Percentiles rank a stretch among this genome's conserved stretches.
Evolutionary conservation across 2,888 invertebrate genomes (phyloP).

Genomic region (Stenichneumon culpator): DNA sequence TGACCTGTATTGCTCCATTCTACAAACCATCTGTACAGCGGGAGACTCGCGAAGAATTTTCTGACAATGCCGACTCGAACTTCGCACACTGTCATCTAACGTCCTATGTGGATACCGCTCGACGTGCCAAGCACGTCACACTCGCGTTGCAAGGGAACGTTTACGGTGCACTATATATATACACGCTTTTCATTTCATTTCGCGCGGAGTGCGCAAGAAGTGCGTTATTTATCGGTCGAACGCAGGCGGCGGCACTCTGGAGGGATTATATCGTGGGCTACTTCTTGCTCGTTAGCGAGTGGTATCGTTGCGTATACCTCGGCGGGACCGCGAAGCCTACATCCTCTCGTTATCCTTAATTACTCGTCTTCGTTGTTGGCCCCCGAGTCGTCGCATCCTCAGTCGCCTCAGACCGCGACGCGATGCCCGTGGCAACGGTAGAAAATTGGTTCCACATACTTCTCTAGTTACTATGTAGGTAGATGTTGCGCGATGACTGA

Average conservation of each 20-base stretch:
- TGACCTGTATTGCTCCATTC: too few species aligned
- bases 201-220: slow-evolving; percentile 28
- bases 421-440: neutral
- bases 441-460: slow-evolving; percentile 18
- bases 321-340: slow-evolving; percentile 27
- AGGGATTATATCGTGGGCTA: slow-evolving; percentile 37
- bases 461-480: slow-evolving; percentile 10
- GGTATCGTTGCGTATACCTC: slow-evolving; percentile 40
- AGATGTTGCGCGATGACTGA: slow-evolving; percentile 1
- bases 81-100: neutral
- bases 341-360: slow-evolving; percentile 34
- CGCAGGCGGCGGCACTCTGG: slow-evolving; percentile 4
- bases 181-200: slow-evolving; percentile 21
- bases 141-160: slow-evolving; percentile 15
- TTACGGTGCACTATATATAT: neutral
- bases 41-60: neutral
- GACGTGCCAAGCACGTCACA: slow-evolving; percentile 18
- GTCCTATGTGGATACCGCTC: neutral
- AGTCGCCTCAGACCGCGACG: neutral
- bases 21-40: too few species aligned
- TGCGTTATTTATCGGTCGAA: slow-evolving; percentile 48
- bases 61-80: neutral
- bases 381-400: neutral
- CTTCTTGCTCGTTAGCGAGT: slow-evolving; percentile 63
- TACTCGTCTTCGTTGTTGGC: slow-evolving; percentile 32